Base-by-base conservation (phyloP, 2,113 vertebrate genomes). In the Hiodon alosoides region DNA sequence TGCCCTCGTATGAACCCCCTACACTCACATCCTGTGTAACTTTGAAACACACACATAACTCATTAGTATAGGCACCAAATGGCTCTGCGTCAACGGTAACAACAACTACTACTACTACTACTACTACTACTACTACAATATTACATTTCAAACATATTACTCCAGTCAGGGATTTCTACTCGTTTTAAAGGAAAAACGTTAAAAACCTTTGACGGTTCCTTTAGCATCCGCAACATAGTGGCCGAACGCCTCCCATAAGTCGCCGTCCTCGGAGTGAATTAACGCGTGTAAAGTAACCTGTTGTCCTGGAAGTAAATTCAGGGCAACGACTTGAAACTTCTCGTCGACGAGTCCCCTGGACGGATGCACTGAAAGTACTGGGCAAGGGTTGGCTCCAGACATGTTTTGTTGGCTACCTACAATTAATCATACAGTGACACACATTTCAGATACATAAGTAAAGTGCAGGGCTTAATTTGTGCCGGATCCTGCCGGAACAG, bases 201-300 rank as follows among this genome's bases (percentile, higher is more conserved):
- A 47, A 52, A 71, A 17, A 91, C 90, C 87, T 2, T 81, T 85
- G 4, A 92, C 85, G 0, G 46, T 65, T 53, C 90, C 89, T 0
- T 55, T 47, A 47, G 80, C 67, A 16, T 88, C 73, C 31, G 88
- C 88, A 75, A 83, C 0, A 70, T 91, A 92, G 78, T 89, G 84
- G 0, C 86, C 90, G 10, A 80, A 91, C 0, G 88, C 90, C 77
- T 92, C 86, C 90, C 90, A 91, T 51, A 82, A 16, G 66, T 89
- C 80, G 4, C 77, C 75, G 53, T 89, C 88, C 50, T 90, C 90
- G 0, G 89, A 91, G 0, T 61, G 83, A 71, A 86, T 85, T 7
- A 87, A 70, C 57, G 84, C 83, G 78, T 80, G 83, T 3, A 92
- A 62, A 0, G 90, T 92, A 0, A 91, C 85, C 0, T 78, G 73